Conservation (phyloP, 2,888 invertebrate species). For the Ctenicera cuprea region DNA sequence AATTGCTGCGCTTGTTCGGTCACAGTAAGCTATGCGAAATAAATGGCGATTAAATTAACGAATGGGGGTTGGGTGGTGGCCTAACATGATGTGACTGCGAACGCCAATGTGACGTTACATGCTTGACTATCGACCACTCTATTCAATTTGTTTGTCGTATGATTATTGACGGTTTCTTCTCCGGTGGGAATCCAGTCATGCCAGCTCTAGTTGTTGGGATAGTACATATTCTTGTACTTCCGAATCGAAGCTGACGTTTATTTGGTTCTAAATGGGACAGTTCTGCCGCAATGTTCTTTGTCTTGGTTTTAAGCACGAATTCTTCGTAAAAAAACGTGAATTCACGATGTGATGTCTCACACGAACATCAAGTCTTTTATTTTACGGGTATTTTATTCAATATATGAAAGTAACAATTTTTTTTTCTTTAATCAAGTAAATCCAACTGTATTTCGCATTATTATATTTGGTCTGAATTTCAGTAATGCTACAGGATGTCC, state of each 20-base stretch:
- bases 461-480: too few species aligned
- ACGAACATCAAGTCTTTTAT: neutral
- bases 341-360: neutral
- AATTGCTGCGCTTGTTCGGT: constrained; percentile 56
- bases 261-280: constrained; percentile 25
- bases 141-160: constrained; percentile 68
- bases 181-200: constrained; percentile 32
- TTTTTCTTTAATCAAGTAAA: too few species aligned
- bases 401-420: too few species aligned
- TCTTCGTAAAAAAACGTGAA: neutral
- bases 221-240: constrained; percentile 40
- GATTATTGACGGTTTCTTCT: constrained; percentile 63
- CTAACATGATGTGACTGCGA: constrained; percentile 52
- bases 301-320: neutral
- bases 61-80: constrained; percentile 26
- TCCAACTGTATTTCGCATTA: too few species aligned
- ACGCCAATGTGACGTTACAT: constrained; percentile 50
- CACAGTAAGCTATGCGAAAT: constrained; percentile 51
- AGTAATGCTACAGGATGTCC: too few species aligned
- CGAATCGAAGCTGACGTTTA: constrained; percentile 45
- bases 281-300: constrained; percentile 11
- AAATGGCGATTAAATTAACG: constrained; percentile 54
- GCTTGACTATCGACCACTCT: constrained; percentile 51
- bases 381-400: neutral
- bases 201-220: constrained; percentile 36